phyloP scores from a whole-genome alignment of 2,113 vertebrate species.

The Bombycilla garrulus region DNA sequence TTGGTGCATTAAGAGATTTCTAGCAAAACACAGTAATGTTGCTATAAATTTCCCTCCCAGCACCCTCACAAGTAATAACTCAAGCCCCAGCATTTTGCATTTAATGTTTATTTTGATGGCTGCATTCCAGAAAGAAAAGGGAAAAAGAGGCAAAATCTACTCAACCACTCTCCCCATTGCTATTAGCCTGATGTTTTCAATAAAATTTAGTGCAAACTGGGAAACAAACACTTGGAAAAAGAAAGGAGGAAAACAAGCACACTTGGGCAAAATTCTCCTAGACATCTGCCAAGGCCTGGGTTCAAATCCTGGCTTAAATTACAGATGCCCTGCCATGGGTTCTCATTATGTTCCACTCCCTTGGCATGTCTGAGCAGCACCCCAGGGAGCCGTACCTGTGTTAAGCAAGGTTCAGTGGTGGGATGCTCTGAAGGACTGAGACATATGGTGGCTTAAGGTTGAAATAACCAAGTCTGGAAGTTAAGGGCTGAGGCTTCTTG shows the following conservation, averaged over 20 bases:
- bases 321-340: constrained; percentile 20
- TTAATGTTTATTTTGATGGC: constrained; percentile 84
- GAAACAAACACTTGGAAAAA: constrained; percentile 66
- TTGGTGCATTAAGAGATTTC: constrained; percentile 85
- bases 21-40: constrained; percentile 79
- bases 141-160: constrained; percentile 50
- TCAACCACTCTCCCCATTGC: constrained; percentile 46
- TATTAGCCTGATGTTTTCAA: constrained; percentile 79
- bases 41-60: constrained; percentile 81
- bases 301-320: constrained; percentile 42
- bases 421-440: neutral
- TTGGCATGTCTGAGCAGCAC: neutral
- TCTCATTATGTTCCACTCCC: neutral
- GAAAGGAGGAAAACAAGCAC: constrained; percentile 56
- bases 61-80: constrained; percentile 84
- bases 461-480: neutral
- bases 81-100: constrained; percentile 76
- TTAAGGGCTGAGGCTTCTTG: neutral
- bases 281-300: constrained; percentile 42
- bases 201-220: constrained; percentile 74
- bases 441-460: neutral
- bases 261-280: constrained; percentile 41
- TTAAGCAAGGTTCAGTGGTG: neutral
- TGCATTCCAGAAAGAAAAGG: constrained; percentile 75
- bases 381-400: neutral